A percentile compares a stretch with the other conserved stretches of the same genome.
Evolutionary conservation across 1,140 invertebrate genomes (phyloP).

Genomic region (Teleopsis dalmanni): DNA sequence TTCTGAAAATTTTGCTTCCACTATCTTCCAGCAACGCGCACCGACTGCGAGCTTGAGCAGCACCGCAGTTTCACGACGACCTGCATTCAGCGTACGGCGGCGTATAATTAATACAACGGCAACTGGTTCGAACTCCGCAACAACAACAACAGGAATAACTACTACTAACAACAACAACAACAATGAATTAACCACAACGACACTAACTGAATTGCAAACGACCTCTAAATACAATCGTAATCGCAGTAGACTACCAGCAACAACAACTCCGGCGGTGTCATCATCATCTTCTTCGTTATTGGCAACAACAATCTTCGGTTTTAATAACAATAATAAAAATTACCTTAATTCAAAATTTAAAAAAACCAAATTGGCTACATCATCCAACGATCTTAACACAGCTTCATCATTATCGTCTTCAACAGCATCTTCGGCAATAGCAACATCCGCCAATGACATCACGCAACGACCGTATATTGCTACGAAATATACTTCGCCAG

Average conservation of each 20-base stretch:
- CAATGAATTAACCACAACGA: neutral
- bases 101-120: slow-evolving; percentile 29
- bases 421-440: neutral
- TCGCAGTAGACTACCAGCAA: slow-evolving; percentile 16
- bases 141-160: neutral
- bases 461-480: slow-evolving; percentile 24
- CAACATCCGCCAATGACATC: slow-evolving; percentile 14
- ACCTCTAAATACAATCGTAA: slow-evolving; percentile 4
- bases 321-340: slow-evolving; percentile 1
- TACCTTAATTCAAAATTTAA: slow-evolving; percentile 6
- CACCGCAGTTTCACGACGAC: slow-evolving; percentile 26
- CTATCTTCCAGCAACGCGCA: slow-evolving; percentile 23
- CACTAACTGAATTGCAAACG: slow-evolving; percentile 6
- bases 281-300: neutral
- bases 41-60: slow-evolving; percentile 20
- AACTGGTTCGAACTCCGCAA: neutral
- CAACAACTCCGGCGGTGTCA: slow-evolving; percentile 5
- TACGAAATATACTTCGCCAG: slow-evolving; percentile 14
- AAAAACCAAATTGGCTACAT: slow-evolving; percentile 15
- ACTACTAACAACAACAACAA: neutral
- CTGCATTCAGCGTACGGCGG: slow-evolving; percentile 35
- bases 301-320: neutral
- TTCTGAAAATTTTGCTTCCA: neutral
- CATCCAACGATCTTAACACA: slow-evolving; percentile 8
- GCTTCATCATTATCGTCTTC: slow-evolving; percentile 1